These are phyloP conservation scores for Platichthys stellatus DNA, from an alignment of 2,113 vertebrate species.

Conservation along the genomic window DNA sequence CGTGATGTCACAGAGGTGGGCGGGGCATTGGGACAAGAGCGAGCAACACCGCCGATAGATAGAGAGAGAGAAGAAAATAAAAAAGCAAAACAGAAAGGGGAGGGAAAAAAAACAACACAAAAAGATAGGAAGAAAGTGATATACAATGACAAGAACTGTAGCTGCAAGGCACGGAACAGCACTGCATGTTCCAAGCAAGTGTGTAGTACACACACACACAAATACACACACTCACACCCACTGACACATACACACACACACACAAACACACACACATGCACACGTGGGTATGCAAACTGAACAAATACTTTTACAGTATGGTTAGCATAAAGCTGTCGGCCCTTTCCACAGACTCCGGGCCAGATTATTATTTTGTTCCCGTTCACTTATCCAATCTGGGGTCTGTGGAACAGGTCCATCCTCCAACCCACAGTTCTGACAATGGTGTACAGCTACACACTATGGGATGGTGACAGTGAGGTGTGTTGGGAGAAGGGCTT, in stretches of 20 bases:
- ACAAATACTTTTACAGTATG: conserved; percentile 76
- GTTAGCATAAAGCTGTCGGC: conserved; percentile 47
- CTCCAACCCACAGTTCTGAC: conserved; percentile 45
- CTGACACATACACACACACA: conserved; percentile 13
- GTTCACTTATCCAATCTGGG: conserved; percentile 47
- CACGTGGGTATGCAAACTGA: conserved; percentile 64
- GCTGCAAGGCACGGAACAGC: conserved; percentile 71
- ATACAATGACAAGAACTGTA: conserved; percentile 78
- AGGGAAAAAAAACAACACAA: conserved; percentile 66
- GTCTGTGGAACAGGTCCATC: conserved; percentile 50
- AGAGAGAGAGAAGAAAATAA: conserved; percentile 59
- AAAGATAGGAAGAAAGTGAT: conserved; percentile 81
- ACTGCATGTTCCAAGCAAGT: conserved; percentile 65
- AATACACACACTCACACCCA: conserved; percentile 17
- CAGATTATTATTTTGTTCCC: conserved; percentile 27
- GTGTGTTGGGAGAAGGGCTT: conserved; percentile 54
- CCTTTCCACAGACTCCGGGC: conserved; percentile 60
- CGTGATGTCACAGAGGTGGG: conserved; percentile 77
- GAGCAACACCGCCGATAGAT: conserved; percentile 87
- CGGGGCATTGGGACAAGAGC: conserved; percentile 84
- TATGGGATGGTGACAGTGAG: conserved; percentile 74
- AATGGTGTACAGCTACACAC: conserved; percentile 63
- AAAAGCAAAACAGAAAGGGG: conserved; percentile 59
- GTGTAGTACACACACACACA: conserved; percentile 19
- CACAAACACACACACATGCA: conserved; percentile 35